Evolutionary conservation across 2,113 vertebrate species (phyloP), one percentile per base, ranked within the genome.

Genomic region (Vidua macroura): DNA sequence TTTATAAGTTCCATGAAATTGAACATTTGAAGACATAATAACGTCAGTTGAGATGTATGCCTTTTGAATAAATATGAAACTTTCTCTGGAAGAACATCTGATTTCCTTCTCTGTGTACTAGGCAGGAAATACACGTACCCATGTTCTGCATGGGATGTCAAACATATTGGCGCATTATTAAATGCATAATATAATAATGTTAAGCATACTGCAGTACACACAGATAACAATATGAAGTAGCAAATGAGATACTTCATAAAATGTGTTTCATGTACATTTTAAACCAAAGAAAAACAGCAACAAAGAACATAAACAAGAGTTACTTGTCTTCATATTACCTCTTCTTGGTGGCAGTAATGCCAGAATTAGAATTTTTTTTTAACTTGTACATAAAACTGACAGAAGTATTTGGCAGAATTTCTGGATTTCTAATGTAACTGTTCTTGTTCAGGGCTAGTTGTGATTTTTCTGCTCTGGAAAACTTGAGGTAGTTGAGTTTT

Each of bases 401-500:
- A n/a, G 27, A 51, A 63, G 3, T 67, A 55, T 79, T 74, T 78
- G 49, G 31, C 48, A 66, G 41, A 91, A 84, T 87, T 86, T 92
- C 51, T 60, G 53, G 87, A 79, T 83, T 96, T 94, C 67, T 95
- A 49, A 23, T 92, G 22, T 91, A 64, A 43, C 43, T 88, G 27
- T 92, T 86, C 58, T 59, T 95, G 11, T 95, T 94, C 59, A 86
- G 88, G 73, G 63, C 78, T 94, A 83, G 18, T 19, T 90, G 51
- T 73, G 58, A 37, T 93, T 91, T 69, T 84, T 66, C 80, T 93
- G n/a, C 84, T 93, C 37, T 84, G 67, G 51, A 90, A 94, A 79
- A 93, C 67, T 77, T 89, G 28, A 84, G 72, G 23, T 83, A 82
- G 63, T 79, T 96, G 79, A 75, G 28, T 91, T 96, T 94, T 83